Base-by-base conservation (phyloP, 2,888 invertebrate genomes). In the Trilocha varians region DNA sequence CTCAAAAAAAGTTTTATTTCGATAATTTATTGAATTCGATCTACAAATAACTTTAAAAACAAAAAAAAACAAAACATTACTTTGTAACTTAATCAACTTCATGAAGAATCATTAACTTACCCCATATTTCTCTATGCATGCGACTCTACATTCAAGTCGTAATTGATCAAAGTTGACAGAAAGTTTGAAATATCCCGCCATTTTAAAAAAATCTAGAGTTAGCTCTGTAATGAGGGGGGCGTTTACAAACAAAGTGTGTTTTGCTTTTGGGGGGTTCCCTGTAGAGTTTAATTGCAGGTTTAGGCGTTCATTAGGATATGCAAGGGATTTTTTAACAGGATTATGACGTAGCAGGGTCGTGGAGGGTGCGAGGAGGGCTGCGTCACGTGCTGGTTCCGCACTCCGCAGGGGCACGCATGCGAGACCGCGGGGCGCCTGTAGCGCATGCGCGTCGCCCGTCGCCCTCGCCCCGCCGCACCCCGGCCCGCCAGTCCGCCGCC, bases 301-400 rank as follows among this genome's bases (percentile, higher is more conserved):
- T 76, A 74, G 66, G 62, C 71, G 72, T 78, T 80, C 77, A 77
- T 80, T 80, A 82, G 76, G 72, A 82, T 75, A 78, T 79, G 77
- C 79, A 79, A 76, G 76, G 73, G 77, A 66, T 77, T 80, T 82
- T 83, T 80, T 79, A 83, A 83, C 77, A 68, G 72, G 78, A 82
- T 83, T 82, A 83, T 79, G 79, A 78, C 76, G 77, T 78, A 67
- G 78, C 76, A 75, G 78, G 77, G 77, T 76, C 65, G 69, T 51
- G 51, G 70, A 74, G 79, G 77, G 78, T 70, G 72, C 66, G 82
- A 76, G 80, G 80, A 79, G 83, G 82, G 83, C 74, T 83, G 85
- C 85, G 84, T 84, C 84, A 85, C 84, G 83, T 84, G 84, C 80
- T 70, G 77, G 75, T 73, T 78, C 82, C 84, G 83, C 80, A 82